These are phyloP conservation scores for Eidolon helvum DNA, from an alignment of 2,113 vertebrate genomes.

Conservation along the genomic window DNA sequence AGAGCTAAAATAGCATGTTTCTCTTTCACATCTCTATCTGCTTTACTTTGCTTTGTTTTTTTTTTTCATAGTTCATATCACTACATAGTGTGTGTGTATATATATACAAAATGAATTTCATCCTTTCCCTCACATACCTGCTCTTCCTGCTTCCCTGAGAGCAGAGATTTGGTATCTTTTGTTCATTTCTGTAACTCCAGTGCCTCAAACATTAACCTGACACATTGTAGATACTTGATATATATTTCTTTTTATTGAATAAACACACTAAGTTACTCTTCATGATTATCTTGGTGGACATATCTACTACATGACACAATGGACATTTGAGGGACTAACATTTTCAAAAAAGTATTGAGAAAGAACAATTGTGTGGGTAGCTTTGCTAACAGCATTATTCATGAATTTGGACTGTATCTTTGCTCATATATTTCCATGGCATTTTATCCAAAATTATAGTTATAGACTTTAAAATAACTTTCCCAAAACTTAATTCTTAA, in stretches of 20 bases:
- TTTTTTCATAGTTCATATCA: background rate
- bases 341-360: background rate
- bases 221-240: background rate
- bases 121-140: background rate
- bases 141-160: background rate
- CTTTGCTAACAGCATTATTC: background rate
- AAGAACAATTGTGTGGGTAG: background rate
- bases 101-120: background rate
- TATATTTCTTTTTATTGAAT: background rate
- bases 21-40: background rate
- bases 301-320: background rate
- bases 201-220: background rate
- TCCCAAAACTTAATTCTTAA: slow-evolving; percentile 13
- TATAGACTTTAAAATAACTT: background rate
- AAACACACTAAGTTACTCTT: background rate
- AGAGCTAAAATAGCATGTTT: background rate
- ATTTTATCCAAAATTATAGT: slow-evolving; percentile 30
- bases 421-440: background rate
- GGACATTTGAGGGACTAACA: background rate
- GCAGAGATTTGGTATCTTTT: background rate
- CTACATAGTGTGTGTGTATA: background rate
- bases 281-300: background rate
- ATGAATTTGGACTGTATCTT: background rate
- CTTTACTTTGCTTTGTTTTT: background rate
- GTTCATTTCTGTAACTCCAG: background rate